A percentile compares a stretch with the other conserved stretches of the same genome.
Conservation (phyloP, 2,888 invertebrate species). For the Myathropa florea region DNA sequence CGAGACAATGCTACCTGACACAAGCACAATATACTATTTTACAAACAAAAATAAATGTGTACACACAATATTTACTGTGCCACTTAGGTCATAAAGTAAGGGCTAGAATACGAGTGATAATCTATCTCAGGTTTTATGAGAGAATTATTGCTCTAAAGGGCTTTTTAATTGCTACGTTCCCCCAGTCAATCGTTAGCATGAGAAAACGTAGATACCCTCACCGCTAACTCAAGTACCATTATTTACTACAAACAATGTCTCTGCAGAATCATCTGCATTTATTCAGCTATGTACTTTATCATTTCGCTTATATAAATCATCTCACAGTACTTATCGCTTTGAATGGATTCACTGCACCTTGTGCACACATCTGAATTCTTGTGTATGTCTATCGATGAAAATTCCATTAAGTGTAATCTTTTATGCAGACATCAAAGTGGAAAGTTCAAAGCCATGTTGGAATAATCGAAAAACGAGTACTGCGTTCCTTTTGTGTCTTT, state of each 20-base stretch:
- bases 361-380: background rate
- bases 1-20: too few relatives aligned
- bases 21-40: too few relatives aligned
- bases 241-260: background rate
- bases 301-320: constrained; percentile 22
- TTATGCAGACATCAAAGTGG: constrained; percentile 48
- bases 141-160: background rate
- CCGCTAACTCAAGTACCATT: background rate
- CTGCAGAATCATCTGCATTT: background rate
- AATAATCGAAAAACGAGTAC: constrained; percentile 37
- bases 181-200: background rate
- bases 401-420: constrained; percentile 41
- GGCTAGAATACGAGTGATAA: background rate
- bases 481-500: background rate
- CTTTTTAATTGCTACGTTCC: background rate
- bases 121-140: background rate
- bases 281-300: constrained; percentile 1
- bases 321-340: background rate
- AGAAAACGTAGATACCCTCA: background rate
- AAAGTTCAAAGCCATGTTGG: constrained; percentile 34
- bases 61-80: too few relatives aligned
- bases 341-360: background rate
- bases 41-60: too few relatives aligned
- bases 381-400: constrained; percentile 24
- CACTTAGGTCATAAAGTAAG: background rate